A percentile compares a stretch with the other conserved stretches of the same genome.
phyloP scores from a whole-genome alignment of 2,797 vertebrate species.

The Melanogrammus aeglefinus region DNA sequence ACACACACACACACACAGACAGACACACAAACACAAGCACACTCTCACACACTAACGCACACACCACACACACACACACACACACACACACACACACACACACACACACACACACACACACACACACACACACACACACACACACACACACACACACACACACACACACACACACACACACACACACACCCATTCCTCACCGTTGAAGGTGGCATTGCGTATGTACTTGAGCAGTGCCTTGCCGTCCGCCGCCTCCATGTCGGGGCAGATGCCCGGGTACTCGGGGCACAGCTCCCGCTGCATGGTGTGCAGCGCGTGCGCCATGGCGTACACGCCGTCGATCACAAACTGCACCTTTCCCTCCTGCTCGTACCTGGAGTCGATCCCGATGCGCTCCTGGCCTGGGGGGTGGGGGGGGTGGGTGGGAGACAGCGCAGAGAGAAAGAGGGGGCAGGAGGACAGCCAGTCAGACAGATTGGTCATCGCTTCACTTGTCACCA shows the following conservation, averaged over 20 bases:
- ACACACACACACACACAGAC: constrained; percentile 9
- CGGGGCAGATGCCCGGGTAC: constrained; percentile 84
- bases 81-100: constrained; percentile 16
- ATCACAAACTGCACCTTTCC: constrained; percentile 99
- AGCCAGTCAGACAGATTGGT: constrained; percentile 29
- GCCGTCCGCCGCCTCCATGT: constrained; percentile 89
- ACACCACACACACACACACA: constrained; percentile 20
- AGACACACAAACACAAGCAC: constrained; percentile 3
- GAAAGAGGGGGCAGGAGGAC: constrained; percentile 26
- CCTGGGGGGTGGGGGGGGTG: constrained; percentile 54
- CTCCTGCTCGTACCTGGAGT: constrained; percentile 96
- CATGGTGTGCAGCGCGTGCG: constrained; percentile 95
- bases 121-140: constrained; percentile 18
- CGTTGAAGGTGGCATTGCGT: constrained; percentile 91
- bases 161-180: constrained; percentile 13
- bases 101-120: constrained; percentile 17
- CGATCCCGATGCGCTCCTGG: constrained; percentile 91
- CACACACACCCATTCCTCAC: constrained; percentile 73
- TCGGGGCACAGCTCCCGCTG: constrained; percentile 91
- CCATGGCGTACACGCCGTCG: constrained; percentile 94
- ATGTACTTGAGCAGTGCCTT: constrained; percentile 93
- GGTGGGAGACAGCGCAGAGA: constrained; percentile 16
- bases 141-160: constrained; percentile 22
- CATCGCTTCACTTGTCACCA: constrained; percentile 21
- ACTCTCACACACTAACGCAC: no score